Percentiles rank a stretch among this genome's conserved stretches.
Conservation (phyloP, 2,888 invertebrate genomes). For the Cryptosula pallasiana region DNA sequence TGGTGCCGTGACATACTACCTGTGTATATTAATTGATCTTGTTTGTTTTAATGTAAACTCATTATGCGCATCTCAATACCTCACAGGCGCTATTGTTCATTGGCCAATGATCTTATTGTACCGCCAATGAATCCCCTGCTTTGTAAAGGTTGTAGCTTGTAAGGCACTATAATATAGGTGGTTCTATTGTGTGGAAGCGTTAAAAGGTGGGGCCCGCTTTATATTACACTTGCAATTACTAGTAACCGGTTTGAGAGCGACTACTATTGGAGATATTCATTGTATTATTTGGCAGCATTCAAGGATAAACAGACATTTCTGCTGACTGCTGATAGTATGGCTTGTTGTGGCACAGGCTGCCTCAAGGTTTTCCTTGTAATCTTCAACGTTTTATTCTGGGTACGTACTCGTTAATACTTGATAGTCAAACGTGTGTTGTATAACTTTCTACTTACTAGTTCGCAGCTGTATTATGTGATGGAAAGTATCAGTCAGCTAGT, state of each 20-base stretch:
- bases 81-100: neutral
- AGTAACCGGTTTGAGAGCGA: neutral
- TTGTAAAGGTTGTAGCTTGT: neutral
- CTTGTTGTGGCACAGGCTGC: constrained; percentile 3
- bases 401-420: neutral
- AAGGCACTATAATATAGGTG: neutral
- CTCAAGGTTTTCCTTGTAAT: neutral
- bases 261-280: no score
- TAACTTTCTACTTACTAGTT: no score
- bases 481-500: no score
- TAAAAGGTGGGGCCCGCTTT: neutral
- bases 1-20: no score
- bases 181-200: neutral
- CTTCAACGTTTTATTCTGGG: constrained; percentile 11
- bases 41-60: no score
- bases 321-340: neutral
- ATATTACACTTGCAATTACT: neutral
- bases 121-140: neutral
- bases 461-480: no score
- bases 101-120: neutral
- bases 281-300: neutral
- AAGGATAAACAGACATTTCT: neutral
- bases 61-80: no score
- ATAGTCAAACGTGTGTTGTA: no score
- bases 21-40: no score